These are phyloP conservation scores for Rhombomys opimus DNA, from an alignment of 2,113 vertebrate species.

Conservation along the genomic window DNA sequence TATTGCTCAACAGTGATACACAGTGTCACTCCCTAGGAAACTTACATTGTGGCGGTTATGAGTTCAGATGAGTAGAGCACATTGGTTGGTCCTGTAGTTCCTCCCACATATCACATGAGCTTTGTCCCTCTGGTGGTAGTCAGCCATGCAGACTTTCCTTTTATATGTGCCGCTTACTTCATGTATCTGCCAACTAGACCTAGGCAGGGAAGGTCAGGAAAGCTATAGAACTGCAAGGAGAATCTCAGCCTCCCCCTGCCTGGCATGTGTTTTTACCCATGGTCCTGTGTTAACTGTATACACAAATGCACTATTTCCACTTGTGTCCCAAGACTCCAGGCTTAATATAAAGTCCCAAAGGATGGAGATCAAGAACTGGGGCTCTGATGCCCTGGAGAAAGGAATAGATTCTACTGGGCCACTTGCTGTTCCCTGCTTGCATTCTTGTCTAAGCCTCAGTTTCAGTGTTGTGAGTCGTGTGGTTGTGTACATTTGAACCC, in stretches of 20 bases:
- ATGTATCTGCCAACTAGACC: not conserved
- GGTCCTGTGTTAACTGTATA: not conserved
- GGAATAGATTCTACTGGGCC: not conserved
- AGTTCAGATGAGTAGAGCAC: not conserved
- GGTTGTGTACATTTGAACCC: not conserved
- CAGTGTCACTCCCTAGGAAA: not conserved
- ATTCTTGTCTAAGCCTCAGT: rapidly evolving
- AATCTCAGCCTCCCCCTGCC: not conserved
- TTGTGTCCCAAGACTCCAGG: not conserved
- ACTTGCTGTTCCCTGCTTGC: rapidly evolving
- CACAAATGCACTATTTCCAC: not conserved
- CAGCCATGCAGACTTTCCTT: not conserved
- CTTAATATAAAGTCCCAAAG: not conserved
- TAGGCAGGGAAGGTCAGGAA: not conserved
- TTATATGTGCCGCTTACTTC: not conserved
- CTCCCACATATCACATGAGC: not conserved
- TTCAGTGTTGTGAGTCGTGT: not conserved
- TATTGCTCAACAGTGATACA: not conserved
- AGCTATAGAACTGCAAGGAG: not conserved
- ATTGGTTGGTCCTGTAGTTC: not conserved
- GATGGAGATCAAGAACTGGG: not conserved
- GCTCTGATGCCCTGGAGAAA: not conserved
- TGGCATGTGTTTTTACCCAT: not conserved
- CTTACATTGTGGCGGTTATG: not conserved
- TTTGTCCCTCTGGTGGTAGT: too few species aligned